These are phyloP conservation scores for Idaea straminata DNA, from an alignment of 2,888 invertebrate species.

Conservation along the genomic window DNA sequence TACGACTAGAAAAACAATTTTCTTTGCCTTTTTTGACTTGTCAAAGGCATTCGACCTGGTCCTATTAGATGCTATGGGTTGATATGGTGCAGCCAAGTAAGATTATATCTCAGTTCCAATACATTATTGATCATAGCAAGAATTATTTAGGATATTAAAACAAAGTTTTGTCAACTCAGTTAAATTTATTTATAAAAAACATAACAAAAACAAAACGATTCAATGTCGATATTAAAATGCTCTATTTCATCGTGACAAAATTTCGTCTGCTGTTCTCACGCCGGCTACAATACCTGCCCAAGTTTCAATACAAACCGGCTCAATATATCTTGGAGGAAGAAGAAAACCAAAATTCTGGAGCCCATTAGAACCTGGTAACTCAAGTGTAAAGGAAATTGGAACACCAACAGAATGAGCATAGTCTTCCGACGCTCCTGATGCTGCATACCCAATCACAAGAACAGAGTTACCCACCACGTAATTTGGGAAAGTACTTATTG, in stretches of 20 bases:
- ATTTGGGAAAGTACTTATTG: constrained; percentile 52
- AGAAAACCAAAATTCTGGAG: constrained; percentile 74
- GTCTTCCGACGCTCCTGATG: constrained; percentile 84
- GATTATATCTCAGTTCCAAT: no score
- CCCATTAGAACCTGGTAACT: constrained; percentile 79
- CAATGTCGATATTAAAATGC: neutral
- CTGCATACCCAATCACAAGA: constrained; percentile 74
- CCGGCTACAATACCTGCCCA: constrained; percentile 80
- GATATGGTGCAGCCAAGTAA: no score
- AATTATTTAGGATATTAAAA: no score
- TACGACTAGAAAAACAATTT: no score
- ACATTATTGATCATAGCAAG: no score
- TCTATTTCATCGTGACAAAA: neutral
- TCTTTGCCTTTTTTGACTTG: no score
- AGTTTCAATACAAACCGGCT: constrained; percentile 78
- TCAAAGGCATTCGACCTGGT: no score
- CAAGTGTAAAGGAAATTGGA: constrained; percentile 82
- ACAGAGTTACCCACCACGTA: constrained; percentile 79
- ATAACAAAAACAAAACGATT: no score
- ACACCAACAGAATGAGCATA: constrained; percentile 81
- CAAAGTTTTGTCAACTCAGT: no score
- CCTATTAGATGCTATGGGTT: no score
- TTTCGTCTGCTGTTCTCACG: constrained; percentile 50
- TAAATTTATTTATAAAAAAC: no score
- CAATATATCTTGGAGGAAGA: constrained; percentile 76